Percentiles rank a stretch among this genome's conserved stretches.
Evolutionary conservation across 2,888 invertebrate genomes (phyloP).

Genomic region (Euspilapteryx auroguttella): DNA sequence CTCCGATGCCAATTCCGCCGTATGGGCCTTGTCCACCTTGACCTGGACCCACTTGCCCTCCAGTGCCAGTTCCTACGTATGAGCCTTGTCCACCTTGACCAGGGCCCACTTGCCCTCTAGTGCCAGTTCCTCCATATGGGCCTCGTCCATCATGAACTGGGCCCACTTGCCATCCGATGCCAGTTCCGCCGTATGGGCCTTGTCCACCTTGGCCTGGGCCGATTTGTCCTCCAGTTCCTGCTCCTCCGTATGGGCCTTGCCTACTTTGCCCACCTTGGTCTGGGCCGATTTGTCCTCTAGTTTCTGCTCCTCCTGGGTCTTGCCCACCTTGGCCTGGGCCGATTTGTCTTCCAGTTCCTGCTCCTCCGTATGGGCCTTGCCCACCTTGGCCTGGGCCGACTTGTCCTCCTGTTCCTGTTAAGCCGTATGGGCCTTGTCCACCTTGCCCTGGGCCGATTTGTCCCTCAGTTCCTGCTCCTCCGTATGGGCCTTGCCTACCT

Average conservation of each 20-base stretch:
- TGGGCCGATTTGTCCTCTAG: conserved; percentile 5
- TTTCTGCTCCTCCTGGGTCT: conserved; percentile 5
- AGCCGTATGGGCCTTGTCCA: too few relatives aligned
- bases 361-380: conserved; percentile 3
- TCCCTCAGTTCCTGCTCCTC: neutral
- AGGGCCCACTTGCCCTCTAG: too few relatives aligned
- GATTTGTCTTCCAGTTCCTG: conserved; percentile 1
- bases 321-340: conserved; percentile 3
- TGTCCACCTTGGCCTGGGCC: too few relatives aligned
- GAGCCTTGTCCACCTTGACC: conserved; percentile 5
- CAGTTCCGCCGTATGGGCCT: too few relatives aligned
- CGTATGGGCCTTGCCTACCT: conserved; percentile 2
- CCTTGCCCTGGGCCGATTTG: too few relatives aligned
- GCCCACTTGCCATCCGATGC: too few relatives aligned
- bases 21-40: neutral
- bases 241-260: conserved; percentile 1
- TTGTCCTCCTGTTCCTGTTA: too few relatives aligned
- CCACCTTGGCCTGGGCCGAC: conserved; percentile 3
- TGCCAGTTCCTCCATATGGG: conserved; percentile 1
- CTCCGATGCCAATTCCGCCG: neutral
- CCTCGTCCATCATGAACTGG: neutral
- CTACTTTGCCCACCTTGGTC: neutral
- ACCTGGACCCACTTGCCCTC: conserved; percentile 1
- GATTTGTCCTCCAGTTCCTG: conserved; percentile 4
- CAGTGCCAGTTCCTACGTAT: conserved; percentile 3